Base-by-base conservation (phyloP, 1,140 invertebrate genomes). In the Drosophila sechellia region DNA sequence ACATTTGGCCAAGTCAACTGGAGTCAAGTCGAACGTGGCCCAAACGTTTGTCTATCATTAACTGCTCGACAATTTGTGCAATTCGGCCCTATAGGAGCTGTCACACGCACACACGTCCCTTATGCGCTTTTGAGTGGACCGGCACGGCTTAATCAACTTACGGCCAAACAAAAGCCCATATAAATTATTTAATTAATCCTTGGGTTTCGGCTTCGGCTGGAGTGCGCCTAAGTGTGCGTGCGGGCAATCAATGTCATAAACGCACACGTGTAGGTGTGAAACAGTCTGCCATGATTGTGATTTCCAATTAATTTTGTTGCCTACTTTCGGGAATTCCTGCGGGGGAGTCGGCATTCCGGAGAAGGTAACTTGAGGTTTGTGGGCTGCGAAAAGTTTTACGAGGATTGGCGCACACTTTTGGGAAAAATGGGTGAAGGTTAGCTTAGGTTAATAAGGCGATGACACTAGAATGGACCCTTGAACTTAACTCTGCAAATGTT, bases 101-200 rank as follows among this genome's bases (percentile, higher is more conserved):
- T 66, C 34, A 63, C 69, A 59, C 40, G 43, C 35, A 48, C 50
- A 46, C 60, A 75, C 42, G 50, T 34, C 43, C 64, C 52, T 40
- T 40, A 71, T 71, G 68, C 68, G 68, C 68, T 71, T 71, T 71
- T 71, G 65, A 57, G 63, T 55, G 64, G 49, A 48, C 55, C 39
- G 45, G 68, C 74, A 74, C 63, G 77, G 71, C 79, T 87, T 86
- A 86, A 86, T 86, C 83, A 86, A 86, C 64, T 86, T 86, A 86
- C 83, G 70, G 59, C 75, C 68, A 76, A 86, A 79, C 84, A 89
- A 86, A 87, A 87, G 83, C 83, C 71, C 79, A 86, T 83, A 87
- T 89, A 86, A 86, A 87, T 86, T 86, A 89, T 86, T 86, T 86
- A 86, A 86, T 86, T 86, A 86, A 87, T 86, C 83, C 83, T 79